Conservation (phyloP, 2,888 invertebrate genomes). For the Antheraea assamensis region DNA sequence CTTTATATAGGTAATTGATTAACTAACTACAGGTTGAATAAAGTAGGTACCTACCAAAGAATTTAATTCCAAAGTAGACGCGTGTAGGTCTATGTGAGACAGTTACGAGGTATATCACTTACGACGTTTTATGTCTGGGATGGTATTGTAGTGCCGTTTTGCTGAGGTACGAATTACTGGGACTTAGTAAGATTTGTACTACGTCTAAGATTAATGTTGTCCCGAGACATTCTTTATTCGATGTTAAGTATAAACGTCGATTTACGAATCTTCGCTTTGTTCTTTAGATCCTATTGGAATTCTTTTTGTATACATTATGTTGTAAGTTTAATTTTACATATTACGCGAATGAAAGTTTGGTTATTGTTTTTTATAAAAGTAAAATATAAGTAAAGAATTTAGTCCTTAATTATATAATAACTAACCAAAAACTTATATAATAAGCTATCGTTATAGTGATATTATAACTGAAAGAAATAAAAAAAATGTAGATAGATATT, state of each 20-base stretch:
- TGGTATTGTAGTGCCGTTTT: not conserved
- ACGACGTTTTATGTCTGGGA: constrained; percentile 1
- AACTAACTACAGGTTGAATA: not conserved
- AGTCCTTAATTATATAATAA: not conserved
- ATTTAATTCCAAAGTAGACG: not conserved
- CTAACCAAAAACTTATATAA: not conserved
- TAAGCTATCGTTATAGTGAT: not conserved
- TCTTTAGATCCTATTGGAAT: not conserved
- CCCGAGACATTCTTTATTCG: constrained; percentile 4
- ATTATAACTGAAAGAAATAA: not conserved
- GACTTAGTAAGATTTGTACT: constrained; percentile 14
- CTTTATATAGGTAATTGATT: not conserved
- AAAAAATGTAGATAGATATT: not conserved
- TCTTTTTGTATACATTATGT: not conserved
- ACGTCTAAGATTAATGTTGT: constrained; percentile 13
- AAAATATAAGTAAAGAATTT: not conserved
- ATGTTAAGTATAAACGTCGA: not conserved
- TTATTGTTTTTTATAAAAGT: not conserved
- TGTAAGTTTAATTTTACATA: not conserved
- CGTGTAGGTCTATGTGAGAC: not conserved
- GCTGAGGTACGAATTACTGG: not conserved
- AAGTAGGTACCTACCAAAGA: not conserved
- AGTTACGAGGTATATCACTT: not conserved
- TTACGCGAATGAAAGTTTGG: not conserved
- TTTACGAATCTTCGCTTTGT: constrained; percentile 1